phyloP scores from a whole-genome alignment of 2,797 vertebrate species.

The Podargus strigoides region DNA sequence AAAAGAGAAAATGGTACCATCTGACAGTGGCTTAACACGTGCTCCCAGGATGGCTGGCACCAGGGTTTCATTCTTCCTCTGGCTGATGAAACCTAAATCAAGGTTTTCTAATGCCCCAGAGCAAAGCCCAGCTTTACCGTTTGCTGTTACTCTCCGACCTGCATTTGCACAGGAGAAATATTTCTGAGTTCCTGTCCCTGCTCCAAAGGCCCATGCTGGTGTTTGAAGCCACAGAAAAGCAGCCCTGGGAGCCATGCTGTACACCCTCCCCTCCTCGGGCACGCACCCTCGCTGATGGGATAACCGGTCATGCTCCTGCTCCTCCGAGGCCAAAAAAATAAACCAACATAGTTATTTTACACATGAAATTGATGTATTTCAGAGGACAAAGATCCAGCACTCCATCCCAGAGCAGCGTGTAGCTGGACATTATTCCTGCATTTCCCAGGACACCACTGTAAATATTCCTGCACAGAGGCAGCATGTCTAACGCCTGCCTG shows the following conservation, averaged over 20 bases:
- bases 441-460: neutral
- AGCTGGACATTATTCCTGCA: neutral
- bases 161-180: neutral
- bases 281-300: neutral
- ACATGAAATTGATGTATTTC: neutral
- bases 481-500: neutral
- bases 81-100: neutral
- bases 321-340: too few species aligned
- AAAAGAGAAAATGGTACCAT: neutral
- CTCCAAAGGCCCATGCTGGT: neutral
- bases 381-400: too few species aligned
- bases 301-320: neutral
- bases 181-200: neutral
- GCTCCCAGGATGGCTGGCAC: neutral
- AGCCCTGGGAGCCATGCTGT: neutral
- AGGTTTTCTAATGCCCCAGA: neutral
- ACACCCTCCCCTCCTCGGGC: neutral
- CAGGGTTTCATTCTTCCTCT: neutral
- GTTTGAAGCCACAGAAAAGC: neutral
- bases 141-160: neutral
- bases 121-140: neutral
- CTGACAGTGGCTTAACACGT: neutral
- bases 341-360: neutral
- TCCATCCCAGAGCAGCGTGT: neutral
- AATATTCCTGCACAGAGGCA: rapidly evolving